phyloP scores from a whole-genome alignment of 1,140 invertebrate genomes.

The Anoplophora glabripennis region DNA sequence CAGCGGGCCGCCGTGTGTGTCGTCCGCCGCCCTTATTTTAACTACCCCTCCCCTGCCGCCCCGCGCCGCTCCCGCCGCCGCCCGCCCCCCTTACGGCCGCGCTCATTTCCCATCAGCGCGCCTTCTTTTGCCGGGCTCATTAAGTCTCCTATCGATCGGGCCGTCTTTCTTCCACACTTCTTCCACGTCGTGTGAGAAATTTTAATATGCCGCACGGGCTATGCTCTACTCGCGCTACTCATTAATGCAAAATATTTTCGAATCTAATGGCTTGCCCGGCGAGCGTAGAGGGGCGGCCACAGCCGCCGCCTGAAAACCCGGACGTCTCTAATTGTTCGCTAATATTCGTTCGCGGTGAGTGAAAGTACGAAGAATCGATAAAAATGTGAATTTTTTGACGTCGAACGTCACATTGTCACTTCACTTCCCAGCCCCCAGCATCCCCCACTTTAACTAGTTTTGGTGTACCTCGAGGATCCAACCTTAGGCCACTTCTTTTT shows the following conservation, averaged over 20 bases:
- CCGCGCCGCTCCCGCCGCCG: background rate
- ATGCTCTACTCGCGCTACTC: conserved; percentile 21
- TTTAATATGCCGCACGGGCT: conserved; percentile 31
- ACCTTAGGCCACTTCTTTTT: no score
- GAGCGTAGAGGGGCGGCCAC: no score
- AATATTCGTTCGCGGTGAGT: no score
- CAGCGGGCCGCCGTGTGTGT: conserved; percentile 4
- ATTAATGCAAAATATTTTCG: conserved; percentile 21
- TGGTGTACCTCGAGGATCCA: no score
- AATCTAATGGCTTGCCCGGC: no score
- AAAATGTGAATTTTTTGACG: no score
- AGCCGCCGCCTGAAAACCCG: no score
- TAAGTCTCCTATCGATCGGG: conserved; percentile 36
- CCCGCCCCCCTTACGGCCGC: background rate
- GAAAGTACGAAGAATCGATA: no score
- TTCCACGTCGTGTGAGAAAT: conserved; percentile 31
- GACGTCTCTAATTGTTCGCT: no score
- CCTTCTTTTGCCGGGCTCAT: conserved; percentile 36
- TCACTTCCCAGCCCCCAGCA: no score
- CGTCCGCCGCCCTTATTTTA: conserved; percentile 4
- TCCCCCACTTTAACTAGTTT: no score
- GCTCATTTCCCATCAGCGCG: conserved; percentile 31
- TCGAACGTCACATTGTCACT: no score
- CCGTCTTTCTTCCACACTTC: conserved; percentile 34
- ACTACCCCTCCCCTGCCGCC: background rate